Conservation (phyloP, 1,140 invertebrate species). For the Sitophilus oryzae region DNA sequence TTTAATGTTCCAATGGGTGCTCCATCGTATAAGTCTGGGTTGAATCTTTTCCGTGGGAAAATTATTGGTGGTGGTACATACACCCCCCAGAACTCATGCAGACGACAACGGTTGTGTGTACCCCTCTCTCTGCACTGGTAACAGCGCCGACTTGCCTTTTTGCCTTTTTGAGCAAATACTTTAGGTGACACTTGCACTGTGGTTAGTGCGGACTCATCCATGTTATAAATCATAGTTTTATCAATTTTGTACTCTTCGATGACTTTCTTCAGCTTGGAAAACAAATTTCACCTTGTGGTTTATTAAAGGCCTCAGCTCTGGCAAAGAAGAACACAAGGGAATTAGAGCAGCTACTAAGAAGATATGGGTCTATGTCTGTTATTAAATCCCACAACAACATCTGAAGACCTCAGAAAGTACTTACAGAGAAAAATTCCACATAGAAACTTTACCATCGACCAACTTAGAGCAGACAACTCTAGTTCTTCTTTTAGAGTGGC, state of each 20-base stretch:
- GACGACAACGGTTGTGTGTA: slow-evolving; percentile 33
- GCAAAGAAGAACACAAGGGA: too few relatives aligned
- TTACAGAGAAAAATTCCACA: too few relatives aligned
- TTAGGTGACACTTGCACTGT: slow-evolving; percentile 30
- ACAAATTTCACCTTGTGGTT: too few relatives aligned
- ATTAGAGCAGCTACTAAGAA: too few relatives aligned
- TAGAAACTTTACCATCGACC: too few relatives aligned
- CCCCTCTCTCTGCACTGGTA: slow-evolving; percentile 35
- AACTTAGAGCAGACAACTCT: too few relatives aligned
- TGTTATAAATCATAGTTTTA: slow-evolving; percentile 32
- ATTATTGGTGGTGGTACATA: slow-evolving; percentile 34
- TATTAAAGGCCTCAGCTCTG: too few relatives aligned
- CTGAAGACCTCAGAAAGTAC: too few relatives aligned
- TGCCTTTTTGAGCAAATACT: slow-evolving; percentile 30
- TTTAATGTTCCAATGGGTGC: slow-evolving; percentile 5
- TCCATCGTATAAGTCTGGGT: slow-evolving; percentile 8
- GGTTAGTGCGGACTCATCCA: slow-evolving; percentile 35
- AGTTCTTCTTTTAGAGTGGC: too few relatives aligned
- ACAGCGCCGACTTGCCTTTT: slow-evolving; percentile 35
- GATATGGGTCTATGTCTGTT: too few relatives aligned
- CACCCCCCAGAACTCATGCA: slow-evolving; percentile 34
- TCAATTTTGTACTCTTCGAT: slow-evolving; percentile 35
- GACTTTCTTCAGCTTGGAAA: slow-evolving; percentile 31
- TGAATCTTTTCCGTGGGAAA: slow-evolving; percentile 26
- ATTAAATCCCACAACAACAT: too few relatives aligned